A percentile compares a stretch with the other conserved stretches of the same genome.
Conservation (phyloP, 1,140 invertebrate species). For the Wiebesia pumilae region DNA sequence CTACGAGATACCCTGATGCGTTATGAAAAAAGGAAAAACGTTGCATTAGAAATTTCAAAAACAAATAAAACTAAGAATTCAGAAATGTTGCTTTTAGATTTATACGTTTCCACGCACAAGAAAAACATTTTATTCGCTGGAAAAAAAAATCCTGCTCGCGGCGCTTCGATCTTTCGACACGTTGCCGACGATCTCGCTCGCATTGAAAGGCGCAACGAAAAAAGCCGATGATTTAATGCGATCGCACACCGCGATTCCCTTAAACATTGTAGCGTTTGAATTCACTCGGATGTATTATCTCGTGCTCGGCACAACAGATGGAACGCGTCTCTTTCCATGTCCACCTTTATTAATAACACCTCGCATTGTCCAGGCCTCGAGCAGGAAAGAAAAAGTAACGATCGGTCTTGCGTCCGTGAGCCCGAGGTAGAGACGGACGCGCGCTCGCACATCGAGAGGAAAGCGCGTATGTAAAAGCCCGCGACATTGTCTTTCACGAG, state of each 20-base stretch:
- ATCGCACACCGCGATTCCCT: neutral
- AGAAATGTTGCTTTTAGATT: neutral
- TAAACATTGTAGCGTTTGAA: slow-evolving; percentile 6
- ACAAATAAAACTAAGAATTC: neutral
- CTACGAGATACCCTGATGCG: neutral
- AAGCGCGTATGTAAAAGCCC: neutral
- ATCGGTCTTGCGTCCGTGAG: too few species aligned
- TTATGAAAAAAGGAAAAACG: neutral
- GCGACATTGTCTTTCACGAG: slow-evolving; percentile 10
- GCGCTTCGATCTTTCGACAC: slow-evolving; percentile 22
- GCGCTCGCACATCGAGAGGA: neutral
- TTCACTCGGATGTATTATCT: neutral
- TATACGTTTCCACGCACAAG: neutral
- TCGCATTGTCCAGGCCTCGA: neutral
- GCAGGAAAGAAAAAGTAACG: neutral
- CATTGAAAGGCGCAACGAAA: too few species aligned
- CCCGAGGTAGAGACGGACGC: neutral
- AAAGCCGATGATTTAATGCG: slow-evolving; percentile 9
- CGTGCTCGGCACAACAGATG: neutral
- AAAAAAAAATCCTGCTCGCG: slow-evolving; percentile 6
- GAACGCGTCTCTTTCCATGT: neutral
- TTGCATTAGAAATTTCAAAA: neutral
- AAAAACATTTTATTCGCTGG: neutral
- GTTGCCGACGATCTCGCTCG: neutral
- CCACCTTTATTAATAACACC: slow-evolving; percentile 21